These are phyloP conservation scores for Synanthedon tipuliformis DNA, from an alignment of 2,888 invertebrate species.

Conservation along the genomic window DNA sequence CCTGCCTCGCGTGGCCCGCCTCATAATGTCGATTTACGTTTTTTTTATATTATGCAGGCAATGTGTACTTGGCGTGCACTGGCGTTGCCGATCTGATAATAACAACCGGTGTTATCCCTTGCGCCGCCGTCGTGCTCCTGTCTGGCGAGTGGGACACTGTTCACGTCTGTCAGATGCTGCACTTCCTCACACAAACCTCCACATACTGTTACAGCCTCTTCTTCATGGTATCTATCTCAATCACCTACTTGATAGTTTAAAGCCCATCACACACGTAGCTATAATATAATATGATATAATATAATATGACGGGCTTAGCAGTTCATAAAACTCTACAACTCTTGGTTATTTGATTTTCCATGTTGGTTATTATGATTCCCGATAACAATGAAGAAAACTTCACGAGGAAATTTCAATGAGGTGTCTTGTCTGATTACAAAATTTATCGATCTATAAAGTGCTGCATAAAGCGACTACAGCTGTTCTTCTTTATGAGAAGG, in stretches of 20 bases:
- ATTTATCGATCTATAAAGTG: no score
- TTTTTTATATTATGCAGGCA: conserved; percentile 47
- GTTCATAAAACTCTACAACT: not conserved
- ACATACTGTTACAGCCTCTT: conserved; percentile 60
- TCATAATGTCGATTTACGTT: not conserved
- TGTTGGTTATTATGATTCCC: not conserved
- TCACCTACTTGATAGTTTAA: conserved; percentile 2
- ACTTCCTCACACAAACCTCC: conserved; percentile 75
- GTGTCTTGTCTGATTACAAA: no score
- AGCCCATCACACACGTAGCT: no score
- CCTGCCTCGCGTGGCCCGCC: no score
- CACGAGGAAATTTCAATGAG: no score
- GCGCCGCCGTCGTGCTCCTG: conserved; percentile 76
- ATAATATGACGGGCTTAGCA: no score
- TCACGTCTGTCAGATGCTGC: conserved; percentile 74
- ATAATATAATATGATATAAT: no score
- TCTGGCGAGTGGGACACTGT: conserved; percentile 72
- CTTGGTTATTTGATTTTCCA: not conserved
- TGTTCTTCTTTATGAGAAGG: no score
- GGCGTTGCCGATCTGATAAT: conserved; percentile 79
- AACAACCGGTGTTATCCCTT: conserved; percentile 76
- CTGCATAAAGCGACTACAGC: no score
- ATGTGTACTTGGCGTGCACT: conserved; percentile 81
- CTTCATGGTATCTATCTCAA: conserved; percentile 53
- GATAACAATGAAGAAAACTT: no score